phyloP scores from a whole-genome alignment of 64 coral and sea anemone species.

The Anthopleura sola region DNA sequence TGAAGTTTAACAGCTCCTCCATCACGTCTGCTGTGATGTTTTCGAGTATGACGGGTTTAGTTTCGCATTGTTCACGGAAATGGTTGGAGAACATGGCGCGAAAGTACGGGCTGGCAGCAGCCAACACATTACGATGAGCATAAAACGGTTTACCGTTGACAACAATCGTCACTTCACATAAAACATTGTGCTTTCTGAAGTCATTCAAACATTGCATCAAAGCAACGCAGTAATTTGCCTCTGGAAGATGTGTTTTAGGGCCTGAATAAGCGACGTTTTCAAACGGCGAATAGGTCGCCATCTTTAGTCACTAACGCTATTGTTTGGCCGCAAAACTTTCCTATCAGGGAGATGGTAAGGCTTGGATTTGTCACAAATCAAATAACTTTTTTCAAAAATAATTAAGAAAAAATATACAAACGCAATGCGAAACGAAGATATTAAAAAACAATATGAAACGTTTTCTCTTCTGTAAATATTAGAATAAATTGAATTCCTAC shows the following conservation, averaged over 20 bases:
- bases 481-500: not conserved
- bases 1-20: slow-evolving; percentile 89
- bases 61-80: slow-evolving; percentile 84
- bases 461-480: not conserved
- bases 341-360: not conserved
- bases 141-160: slow-evolving; percentile 78
- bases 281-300: slow-evolving; percentile 16
- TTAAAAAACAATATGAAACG: no score
- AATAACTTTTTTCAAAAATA: no score
- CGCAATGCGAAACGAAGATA: no score
- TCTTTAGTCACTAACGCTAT: not conserved
- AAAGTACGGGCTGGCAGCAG: slow-evolving; percentile 91
- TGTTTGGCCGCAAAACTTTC: not conserved
- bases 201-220: slow-evolving; percentile 92
- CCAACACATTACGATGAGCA: slow-evolving; percentile 85
- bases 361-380: not conserved
- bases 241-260: slow-evolving; percentile 52
- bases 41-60: slow-evolving; percentile 85
- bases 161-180: slow-evolving; percentile 88
- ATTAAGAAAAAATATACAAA: no score
- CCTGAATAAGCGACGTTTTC: slow-evolving; percentile 12
- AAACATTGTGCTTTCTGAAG: slow-evolving; percentile 91
- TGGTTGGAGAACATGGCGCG: slow-evolving; percentile 86
- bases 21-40: slow-evolving; percentile 88
- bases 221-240: slow-evolving; percentile 82